A percentile compares a stretch with the other conserved stretches of the same genome.
Conservation (phyloP, 2,113 vertebrate genomes). For the Hyperoodon ampullatus region DNA sequence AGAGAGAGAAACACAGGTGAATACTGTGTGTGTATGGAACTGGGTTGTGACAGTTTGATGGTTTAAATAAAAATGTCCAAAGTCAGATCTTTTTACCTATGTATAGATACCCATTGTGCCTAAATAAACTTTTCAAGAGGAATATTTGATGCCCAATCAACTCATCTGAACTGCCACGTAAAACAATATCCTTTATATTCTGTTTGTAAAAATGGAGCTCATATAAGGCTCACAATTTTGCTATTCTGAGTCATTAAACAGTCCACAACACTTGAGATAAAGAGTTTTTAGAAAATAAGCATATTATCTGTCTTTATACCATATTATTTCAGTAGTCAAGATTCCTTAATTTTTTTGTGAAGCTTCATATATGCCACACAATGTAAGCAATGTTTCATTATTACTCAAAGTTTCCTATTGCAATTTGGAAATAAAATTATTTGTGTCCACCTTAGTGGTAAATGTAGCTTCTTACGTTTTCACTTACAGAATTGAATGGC, state of each 20-base stretch:
- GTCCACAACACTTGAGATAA: neutral
- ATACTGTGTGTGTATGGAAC: neutral
- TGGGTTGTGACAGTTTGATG: neutral
- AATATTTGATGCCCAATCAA: conserved; percentile 7
- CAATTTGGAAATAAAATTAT: conserved; percentile 41
- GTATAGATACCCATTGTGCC: neutral
- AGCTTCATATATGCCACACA: neutral
- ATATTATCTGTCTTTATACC: neutral
- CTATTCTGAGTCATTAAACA: neutral
- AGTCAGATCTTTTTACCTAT: neutral
- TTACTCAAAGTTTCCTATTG: neutral
- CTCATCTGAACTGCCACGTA: neutral
- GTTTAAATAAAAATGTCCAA: neutral
- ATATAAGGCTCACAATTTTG: neutral
- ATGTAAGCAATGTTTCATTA: neutral
- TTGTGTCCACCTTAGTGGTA: neutral
- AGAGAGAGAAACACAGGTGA: neutral
- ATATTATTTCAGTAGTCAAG: neutral
- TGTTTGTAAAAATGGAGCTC: neutral
- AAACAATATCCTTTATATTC: neutral
- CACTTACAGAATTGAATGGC: neutral
- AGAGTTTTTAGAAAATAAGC: neutral
- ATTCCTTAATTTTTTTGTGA: neutral
- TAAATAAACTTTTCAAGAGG: neutral
- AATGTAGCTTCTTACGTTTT: neutral